A percentile compares a stretch with the other conserved stretches of the same genome.
Conservation (phyloP, 2,113 vertebrate genomes). For the Bos taurus region DNA sequence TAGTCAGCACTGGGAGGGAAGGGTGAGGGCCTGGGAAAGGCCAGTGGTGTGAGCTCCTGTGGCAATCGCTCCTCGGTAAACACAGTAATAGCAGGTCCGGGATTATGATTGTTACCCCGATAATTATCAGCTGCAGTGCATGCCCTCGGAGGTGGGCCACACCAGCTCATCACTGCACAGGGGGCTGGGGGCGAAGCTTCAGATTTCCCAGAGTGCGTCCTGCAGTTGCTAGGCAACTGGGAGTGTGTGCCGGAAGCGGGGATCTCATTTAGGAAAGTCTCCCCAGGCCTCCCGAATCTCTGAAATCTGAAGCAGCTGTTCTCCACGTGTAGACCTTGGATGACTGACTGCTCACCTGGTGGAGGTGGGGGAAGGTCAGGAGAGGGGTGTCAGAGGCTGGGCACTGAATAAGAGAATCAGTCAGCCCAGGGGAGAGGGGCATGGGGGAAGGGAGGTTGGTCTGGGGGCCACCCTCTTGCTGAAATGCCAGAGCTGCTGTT, state of each 20-base stretch:
- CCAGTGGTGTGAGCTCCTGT: constrained; percentile 58
- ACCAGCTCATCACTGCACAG: constrained; percentile 8
- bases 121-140: constrained; percentile 61
- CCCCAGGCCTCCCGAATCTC: constrained; percentile 35
- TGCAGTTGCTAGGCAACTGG: constrained; percentile 65
- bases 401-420: not conserved
- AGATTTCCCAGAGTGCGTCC: constrained; percentile 20
- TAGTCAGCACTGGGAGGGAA: constrained; percentile 63
- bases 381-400: not conserved
- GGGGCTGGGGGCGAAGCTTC: constrained; percentile 5
- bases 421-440: not conserved
- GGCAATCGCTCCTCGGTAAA: constrained; percentile 61
- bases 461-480: not conserved
- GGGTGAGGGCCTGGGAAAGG: constrained; percentile 68
- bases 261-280: constrained; percentile 56
- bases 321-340: not conserved
- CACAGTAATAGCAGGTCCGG: constrained; percentile 62
- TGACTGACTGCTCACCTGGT: constrained; percentile 2
- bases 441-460: not conserved
- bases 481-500: not conserved
- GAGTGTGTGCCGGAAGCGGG: not conserved
- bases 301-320: constrained; percentile 46
- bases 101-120: constrained; percentile 41
- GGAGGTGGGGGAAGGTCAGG: not conserved
- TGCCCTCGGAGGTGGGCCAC: constrained; percentile 43